Percentiles rank a stretch among this genome's conserved stretches.
Evolutionary conservation across 1,140 invertebrate genomes (phyloP).

Genomic region (Drosophila tropicalis): DNA sequence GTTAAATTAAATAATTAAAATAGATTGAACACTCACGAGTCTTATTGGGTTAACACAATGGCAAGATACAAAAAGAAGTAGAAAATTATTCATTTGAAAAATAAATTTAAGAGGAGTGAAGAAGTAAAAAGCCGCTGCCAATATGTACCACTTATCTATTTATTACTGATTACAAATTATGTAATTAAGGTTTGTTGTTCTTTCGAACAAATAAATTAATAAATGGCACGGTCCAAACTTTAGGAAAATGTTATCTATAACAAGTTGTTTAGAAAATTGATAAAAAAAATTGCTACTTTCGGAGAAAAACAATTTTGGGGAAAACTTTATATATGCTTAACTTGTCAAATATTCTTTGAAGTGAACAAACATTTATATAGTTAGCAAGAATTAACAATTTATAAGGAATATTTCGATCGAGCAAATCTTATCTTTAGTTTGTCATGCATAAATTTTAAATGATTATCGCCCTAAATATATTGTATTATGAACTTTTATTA

Average conservation of each 20-base stretch:
- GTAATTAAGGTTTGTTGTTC: too few relatives aligned
- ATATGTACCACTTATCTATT: too few relatives aligned
- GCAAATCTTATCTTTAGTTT: constrained; percentile 12
- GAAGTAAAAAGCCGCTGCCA: too few relatives aligned
- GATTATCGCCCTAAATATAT: background rate
- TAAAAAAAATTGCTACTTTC: background rate
- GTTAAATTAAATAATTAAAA: too few relatives aligned
- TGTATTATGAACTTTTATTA: constrained; percentile 1
- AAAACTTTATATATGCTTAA: background rate
- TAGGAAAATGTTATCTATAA: background rate
- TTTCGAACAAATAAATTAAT: too few relatives aligned
- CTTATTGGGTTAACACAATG: too few relatives aligned
- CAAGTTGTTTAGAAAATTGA: background rate
- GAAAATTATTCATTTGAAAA: too few relatives aligned
- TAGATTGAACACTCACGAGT: too few relatives aligned
- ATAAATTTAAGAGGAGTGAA: too few relatives aligned
- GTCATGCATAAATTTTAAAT: background rate
- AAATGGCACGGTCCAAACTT: too few relatives aligned
- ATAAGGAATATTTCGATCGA: background rate
- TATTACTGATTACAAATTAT: too few relatives aligned
- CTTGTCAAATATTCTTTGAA: background rate
- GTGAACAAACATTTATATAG: constrained; percentile 5
- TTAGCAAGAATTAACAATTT: background rate
- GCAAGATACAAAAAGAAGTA: too few relatives aligned
- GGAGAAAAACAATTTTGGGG: background rate